phyloP scores from a whole-genome alignment of 2,888 invertebrate species.

The Orgyia antiqua region DNA sequence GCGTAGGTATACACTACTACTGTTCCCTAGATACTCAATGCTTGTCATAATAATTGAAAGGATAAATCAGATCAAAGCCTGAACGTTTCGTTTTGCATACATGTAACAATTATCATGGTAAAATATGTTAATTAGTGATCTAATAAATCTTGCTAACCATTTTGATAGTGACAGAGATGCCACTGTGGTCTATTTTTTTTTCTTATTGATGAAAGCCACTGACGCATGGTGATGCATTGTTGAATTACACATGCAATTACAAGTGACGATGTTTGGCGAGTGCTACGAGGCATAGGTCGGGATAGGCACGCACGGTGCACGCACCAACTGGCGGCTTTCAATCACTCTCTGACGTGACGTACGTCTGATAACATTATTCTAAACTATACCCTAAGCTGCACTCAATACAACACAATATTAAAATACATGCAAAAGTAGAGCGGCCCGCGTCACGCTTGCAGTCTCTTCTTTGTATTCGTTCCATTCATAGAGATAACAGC shows the following conservation, averaged over 20 bases:
- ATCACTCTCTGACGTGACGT: conserved; percentile 43
- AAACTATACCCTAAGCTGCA: conserved; percentile 36
- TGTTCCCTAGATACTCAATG: no score
- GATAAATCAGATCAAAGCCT: no score
- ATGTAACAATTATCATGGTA: no score
- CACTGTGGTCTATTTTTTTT: conserved; percentile 32
- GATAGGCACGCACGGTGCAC: conserved; percentile 35
- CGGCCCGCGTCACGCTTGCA: conserved; percentile 41
- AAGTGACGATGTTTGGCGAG: conserved; percentile 61
- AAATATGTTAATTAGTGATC: no score
- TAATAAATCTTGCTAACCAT: no score
- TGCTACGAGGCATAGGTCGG: conserved; percentile 54
- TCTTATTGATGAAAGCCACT: conserved; percentile 21
- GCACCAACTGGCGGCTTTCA: conserved; percentile 59
- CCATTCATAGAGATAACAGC: conserved; percentile 63
- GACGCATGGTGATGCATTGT: conserved; percentile 45
- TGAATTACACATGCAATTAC: conserved; percentile 63
- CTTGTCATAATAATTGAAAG: no score
- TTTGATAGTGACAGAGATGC: no score
- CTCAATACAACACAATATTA: conserved; percentile 33
- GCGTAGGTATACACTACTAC: conserved; percentile 11
- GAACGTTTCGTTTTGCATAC: no score
- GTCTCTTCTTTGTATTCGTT: conserved; percentile 55
- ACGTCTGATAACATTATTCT: conserved; percentile 21
- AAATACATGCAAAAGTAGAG: conserved; percentile 26